Base-by-base conservation (phyloP, 2,888 invertebrate species). In the Xanthorhoe spadicearia region DNA sequence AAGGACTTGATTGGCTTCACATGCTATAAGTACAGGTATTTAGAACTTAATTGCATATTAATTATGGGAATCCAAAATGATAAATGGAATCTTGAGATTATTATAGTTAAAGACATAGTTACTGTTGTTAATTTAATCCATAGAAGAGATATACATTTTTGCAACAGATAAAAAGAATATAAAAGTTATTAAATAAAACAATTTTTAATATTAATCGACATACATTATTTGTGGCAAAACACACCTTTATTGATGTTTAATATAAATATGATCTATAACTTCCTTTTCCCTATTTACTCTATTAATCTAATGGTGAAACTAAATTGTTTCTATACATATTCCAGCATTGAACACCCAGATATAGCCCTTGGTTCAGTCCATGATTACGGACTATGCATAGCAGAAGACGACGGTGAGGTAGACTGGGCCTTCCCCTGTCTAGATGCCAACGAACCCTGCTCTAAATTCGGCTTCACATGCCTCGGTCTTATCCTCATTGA, bases 381-480 rank as follows among this genome's bases (percentile, higher is more conserved):
- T 61, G 95, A 96, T 80, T 99, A 98, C 85, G 97, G 97, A 51
- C 94, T 99, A 62, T 98, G 97, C 83, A 98, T 99, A 85, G 98
- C 98, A 28, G 99, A 99, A 89, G 99, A 99, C 81, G 98, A 98
- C 83, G 99, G 99, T 0, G 98, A 98, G 90, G 97, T 98, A 2
- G 98, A 98, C 87, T 95, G 95, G 89, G 99, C 98, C 77, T 98
- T 99, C 84, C 98, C 99, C 0, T 96, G 97, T 75, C 93, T 99
- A 10, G 98, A 98, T 83, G 94, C 96, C 13, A 95, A 95, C 68
- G 99, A 99, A 88, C 96, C 96, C 0, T 97, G 99, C 74, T 96
- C 97, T 0, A 99, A 99, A 88, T 99, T 98, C 87, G 98, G 98
- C 32, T 98, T 99, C 85, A 95, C 95, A 10, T 97, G 97, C 77